These are phyloP conservation scores for Hydrochoerus hydrochaeris DNA, from an alignment of 2,113 vertebrate species.

Conservation along the genomic window DNA sequence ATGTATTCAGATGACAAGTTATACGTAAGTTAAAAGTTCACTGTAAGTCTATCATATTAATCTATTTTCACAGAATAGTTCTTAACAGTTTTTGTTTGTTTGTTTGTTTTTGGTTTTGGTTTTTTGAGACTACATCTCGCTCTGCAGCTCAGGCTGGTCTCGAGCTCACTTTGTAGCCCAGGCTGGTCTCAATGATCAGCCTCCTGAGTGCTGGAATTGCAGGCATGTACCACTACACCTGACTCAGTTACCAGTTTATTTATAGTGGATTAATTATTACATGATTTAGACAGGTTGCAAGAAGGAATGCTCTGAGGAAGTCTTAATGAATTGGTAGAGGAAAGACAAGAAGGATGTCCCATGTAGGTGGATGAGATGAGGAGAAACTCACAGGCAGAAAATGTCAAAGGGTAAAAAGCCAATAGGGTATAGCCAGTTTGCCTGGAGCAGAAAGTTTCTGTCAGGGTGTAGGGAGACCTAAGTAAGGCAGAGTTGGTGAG, in stretches of 20 bases:
- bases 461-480: not conserved
- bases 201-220: too few species aligned
- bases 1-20: not conserved
- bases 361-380: not conserved
- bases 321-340: not conserved
- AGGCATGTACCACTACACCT: too few species aligned
- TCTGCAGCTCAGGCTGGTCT: too few species aligned
- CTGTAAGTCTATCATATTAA: not conserved
- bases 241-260: not conserved
- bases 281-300: not conserved
- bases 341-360: not conserved
- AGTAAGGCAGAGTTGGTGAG: not conserved
- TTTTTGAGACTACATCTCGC: too few species aligned
- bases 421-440: not conserved
- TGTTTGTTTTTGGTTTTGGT: too few species aligned
- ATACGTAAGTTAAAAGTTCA: not conserved
- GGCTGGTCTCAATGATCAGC: too few species aligned
- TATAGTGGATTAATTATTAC: not conserved
- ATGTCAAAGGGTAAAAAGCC: not conserved
- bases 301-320: not conserved
- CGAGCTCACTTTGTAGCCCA: too few species aligned
- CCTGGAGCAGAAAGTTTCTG: not conserved
- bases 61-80: slow-evolving; percentile 9
- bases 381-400: not conserved
- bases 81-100: not conserved